A percentile compares a stretch with the other conserved stretches of the same genome.
phyloP scores from a whole-genome alignment of 2,113 vertebrate genomes.

The Pedetes capensis region DNA sequence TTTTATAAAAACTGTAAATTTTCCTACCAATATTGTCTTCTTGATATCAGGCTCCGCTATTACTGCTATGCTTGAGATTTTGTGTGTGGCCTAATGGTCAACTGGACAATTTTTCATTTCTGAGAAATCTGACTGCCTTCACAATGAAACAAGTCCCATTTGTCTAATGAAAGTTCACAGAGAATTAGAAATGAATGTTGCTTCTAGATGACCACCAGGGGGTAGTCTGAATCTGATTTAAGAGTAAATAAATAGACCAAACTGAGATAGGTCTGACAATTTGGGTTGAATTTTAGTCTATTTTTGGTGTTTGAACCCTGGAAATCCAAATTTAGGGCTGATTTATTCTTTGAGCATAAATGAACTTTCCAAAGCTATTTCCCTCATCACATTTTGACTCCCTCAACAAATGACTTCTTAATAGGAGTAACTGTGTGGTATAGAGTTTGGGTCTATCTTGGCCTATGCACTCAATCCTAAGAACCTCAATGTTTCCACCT shows the following conservation, averaged over 20 bases:
- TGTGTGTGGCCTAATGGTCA: neutral
- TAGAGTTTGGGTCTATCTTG: neutral
- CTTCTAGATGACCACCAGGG: conserved; percentile 17
- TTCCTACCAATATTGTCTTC: neutral
- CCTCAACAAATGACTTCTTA: neutral
- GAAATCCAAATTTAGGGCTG: neutral
- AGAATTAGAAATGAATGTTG: neutral
- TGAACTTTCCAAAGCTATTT: neutral
- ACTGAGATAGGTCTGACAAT: neutral
- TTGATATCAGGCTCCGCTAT: neutral
- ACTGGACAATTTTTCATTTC: neutral
- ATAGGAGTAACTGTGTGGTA: neutral
- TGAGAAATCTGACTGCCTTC: neutral
- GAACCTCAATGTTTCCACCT: neutral
- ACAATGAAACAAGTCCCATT: neutral
- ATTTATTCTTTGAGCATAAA: neutral
- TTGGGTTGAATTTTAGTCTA: neutral
- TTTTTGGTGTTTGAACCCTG: neutral
- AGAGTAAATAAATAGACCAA: neutral
- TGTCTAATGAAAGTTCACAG: neutral
- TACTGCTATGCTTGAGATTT: neutral
- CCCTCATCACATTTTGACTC: neutral
- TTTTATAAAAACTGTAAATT: conserved; percentile 3
- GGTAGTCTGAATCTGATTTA: conserved; percentile 41
- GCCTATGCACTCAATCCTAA: neutral